phyloP scores from a whole-genome alignment of 2,113 vertebrate genomes.

The Myotis yumanensis region DNA sequence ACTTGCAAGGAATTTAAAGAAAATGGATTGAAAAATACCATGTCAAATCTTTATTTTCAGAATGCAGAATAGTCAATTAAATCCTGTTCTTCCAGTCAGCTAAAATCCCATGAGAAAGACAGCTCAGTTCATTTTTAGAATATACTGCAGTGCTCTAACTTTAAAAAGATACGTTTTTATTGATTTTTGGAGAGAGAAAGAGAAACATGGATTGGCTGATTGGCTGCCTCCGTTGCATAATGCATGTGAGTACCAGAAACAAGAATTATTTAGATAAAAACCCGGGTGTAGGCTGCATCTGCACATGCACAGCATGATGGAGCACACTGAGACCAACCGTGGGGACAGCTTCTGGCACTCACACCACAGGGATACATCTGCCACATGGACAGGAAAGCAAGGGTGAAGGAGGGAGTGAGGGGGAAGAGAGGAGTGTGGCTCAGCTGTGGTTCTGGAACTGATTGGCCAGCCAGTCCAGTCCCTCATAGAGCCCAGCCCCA shows the following conservation, averaged over 20 bases:
- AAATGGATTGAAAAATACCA: conserved; percentile 11
- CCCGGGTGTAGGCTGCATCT: not conserved
- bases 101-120: conserved; percentile 33
- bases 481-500: not conserved
- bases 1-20: conserved; percentile 31
- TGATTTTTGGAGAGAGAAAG: not conserved
- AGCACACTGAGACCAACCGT: not conserved
- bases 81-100: not conserved
- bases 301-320: not conserved
- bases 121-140: conserved; percentile 28
- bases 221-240: not conserved
- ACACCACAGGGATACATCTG: not conserved
- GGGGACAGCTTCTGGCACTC: not conserved
- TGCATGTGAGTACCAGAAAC: not conserved
- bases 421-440: not conserved
- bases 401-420: not conserved
- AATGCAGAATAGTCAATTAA: not conserved
- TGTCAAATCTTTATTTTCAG: conserved; percentile 51
- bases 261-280: not conserved
- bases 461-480: not conserved
- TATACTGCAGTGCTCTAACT: not conserved
- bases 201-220: not conserved
- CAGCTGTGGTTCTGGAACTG: not conserved
- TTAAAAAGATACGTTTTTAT: not conserved
- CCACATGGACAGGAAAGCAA: not conserved